These are phyloP conservation scores for Callithrix jacchus DNA, from an alignment of 2,113 vertebrate genomes.

Conservation along the genomic window DNA sequence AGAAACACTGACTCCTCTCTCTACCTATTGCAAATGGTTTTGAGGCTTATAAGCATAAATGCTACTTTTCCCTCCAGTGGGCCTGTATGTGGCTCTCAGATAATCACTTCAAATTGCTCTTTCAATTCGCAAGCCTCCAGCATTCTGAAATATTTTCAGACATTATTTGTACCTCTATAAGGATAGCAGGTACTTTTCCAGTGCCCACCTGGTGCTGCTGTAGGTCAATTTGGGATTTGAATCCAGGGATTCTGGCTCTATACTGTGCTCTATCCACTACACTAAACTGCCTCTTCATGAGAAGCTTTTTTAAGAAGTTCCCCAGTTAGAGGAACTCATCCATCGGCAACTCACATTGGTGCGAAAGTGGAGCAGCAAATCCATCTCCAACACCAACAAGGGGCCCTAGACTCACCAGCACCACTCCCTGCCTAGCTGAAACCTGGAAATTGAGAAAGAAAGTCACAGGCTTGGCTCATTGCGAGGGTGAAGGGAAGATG, in stretches of 20 bases:
- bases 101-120: conserved; percentile 19
- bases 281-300: neutral
- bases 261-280: neutral
- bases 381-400: neutral
- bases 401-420: neutral
- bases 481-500: neutral
- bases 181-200: neutral
- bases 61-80: neutral
- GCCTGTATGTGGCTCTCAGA: neutral
- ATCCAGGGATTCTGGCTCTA: neutral
- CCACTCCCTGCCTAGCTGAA: neutral
- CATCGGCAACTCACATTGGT: neutral
- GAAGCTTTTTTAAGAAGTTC: neutral
- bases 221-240: neutral
- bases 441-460: neutral
- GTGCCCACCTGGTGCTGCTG: neutral
- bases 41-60: neutral
- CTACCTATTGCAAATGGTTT: neutral
- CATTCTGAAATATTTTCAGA: conserved; percentile 36
- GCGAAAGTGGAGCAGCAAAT: neutral
- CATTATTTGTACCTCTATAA: neutral
- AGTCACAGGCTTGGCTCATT: neutral
- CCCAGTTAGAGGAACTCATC: neutral
- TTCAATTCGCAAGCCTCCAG: neutral
- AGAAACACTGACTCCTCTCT: neutral